Evolutionary conservation across 2,113 vertebrate species (phyloP).

Genomic region (Camelus dromedarius): DNA sequence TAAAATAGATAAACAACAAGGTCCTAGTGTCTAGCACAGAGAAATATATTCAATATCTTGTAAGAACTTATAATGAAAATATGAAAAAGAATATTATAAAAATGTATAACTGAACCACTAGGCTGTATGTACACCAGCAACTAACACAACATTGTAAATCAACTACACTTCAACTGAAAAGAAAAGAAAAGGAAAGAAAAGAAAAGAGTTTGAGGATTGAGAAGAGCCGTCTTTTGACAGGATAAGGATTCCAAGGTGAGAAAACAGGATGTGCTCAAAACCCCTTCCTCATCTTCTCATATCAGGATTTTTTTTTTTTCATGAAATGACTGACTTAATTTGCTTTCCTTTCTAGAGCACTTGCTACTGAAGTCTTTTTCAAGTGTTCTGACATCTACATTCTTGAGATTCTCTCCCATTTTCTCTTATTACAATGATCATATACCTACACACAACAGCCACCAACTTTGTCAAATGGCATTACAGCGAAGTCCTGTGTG

Average conservation of each 20-base stretch:
- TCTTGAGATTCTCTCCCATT: slow-evolving; percentile 11
- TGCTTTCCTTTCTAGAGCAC: not conserved
- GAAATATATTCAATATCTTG: no score
- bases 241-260: not conserved
- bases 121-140: no score
- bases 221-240: not conserved
- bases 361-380: not conserved
- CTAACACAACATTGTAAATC: no score
- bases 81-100: no score
- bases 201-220: not conserved
- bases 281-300: not conserved
- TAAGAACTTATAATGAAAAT: no score
- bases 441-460: not conserved
- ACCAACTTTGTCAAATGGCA: not conserved
- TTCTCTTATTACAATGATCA: slow-evolving; percentile 22
- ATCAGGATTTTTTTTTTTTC: not conserved
- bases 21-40: no score
- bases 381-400: not conserved
- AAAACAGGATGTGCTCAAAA: slow-evolving; percentile 10
- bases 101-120: no score
- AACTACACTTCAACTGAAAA: no score
- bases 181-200: no score
- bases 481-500: not conserved
- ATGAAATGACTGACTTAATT: slow-evolving; percentile 32
- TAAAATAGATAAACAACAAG: no score